A percentile compares a stretch with the other conserved stretches of the same genome.
phyloP scores from a whole-genome alignment of 1,140 invertebrate genomes.

The Sminthurides bifidus region DNA sequence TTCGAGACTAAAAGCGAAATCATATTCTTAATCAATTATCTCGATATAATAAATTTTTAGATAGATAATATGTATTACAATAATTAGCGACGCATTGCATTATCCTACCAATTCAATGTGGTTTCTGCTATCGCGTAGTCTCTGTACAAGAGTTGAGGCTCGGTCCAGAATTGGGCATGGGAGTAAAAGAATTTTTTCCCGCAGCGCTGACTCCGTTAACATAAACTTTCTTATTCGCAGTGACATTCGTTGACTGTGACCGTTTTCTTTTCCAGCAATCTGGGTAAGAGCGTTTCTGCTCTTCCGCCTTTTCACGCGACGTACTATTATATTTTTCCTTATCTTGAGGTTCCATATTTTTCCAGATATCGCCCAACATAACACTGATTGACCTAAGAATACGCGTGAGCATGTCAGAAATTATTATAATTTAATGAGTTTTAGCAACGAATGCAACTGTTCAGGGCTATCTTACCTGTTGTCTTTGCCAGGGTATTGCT shows the following conservation, averaged over 20 bases:
- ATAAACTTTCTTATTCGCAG: too few species aligned
- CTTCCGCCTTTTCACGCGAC: conserved; percentile 42
- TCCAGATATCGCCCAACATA: conserved; percentile 45
- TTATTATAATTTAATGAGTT: conserved; percentile 1
- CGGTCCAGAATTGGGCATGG: too few species aligned
- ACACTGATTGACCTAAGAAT: conserved; percentile 42
- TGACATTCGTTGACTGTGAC: conserved; percentile 33
- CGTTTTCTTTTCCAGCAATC: conserved; percentile 49
- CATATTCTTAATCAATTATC: too few species aligned
- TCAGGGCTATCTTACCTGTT: conserved; percentile 39
- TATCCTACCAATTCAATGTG: too few species aligned
- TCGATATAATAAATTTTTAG: too few species aligned
- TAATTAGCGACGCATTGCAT: too few species aligned
- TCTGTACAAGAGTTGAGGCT: too few species aligned
- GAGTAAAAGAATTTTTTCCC: too few species aligned
- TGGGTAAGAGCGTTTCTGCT: conserved; percentile 44
- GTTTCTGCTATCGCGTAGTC: too few species aligned
- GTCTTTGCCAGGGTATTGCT: conserved; percentile 45
- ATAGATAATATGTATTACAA: too few species aligned
- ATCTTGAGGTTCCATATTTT: conserved; percentile 37
- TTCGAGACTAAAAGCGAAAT: too few species aligned
- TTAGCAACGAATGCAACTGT: neutral
- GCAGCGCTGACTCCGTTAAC: too few species aligned
- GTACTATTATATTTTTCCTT: conserved; percentile 38
- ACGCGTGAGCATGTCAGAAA: conserved; percentile 1